Evolutionary conservation across 2,113 vertebrate genomes (phyloP), one percentile per base, ranked within the genome.

Genomic region (Mirounga angustirostris): DNA sequence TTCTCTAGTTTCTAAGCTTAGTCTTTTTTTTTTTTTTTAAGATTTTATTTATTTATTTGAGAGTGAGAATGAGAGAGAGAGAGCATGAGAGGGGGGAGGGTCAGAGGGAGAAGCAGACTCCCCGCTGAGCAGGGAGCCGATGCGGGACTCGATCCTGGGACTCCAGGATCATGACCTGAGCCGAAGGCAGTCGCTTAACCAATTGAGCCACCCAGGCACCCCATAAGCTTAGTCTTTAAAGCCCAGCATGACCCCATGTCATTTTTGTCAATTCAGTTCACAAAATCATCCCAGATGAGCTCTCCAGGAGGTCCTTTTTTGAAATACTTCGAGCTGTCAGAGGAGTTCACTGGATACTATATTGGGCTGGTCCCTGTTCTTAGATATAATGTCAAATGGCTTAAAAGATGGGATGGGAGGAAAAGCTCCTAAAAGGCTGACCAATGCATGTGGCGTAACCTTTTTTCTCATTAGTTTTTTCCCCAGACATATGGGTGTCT

Each of bases 191-290:
- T 40, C 40, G 40, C 40, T 40, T 40, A 40, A 40, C 40, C 40
- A 40, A 40, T 3, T 40, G 40, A 40, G 40, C 40, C 40, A 40
- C 40, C 40, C 40, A 40, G 40, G 40, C 40, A 3, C 40, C 40
- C 40, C 40, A 40, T 67, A 82, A 21, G 50, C 65, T n/a, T 83
- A 56, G 19, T 94, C 78, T 85, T 30, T 13, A 74, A 91, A 93
- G 43, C 56, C n/a, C 50, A 83, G 89, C 3, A 74, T 24, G 22
- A 65, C 58, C 24, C 50, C 1, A 0, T 59, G 74, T 69, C 79
- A 74, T 96, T 97, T 84, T 95, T 84, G 59, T 96, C 19, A 52
- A 28, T 80, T 87, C 18, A 54, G 22, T 69, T 92, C 83, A 87
- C 21, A 86, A 71, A 94, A 76, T 74, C 33, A 97, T 73, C 19